Percentiles rank a stretch among this genome's conserved stretches.
Evolutionary conservation across 2,888 invertebrate genomes (phyloP).

Genomic region (Phlogophora meticulosa): DNA sequence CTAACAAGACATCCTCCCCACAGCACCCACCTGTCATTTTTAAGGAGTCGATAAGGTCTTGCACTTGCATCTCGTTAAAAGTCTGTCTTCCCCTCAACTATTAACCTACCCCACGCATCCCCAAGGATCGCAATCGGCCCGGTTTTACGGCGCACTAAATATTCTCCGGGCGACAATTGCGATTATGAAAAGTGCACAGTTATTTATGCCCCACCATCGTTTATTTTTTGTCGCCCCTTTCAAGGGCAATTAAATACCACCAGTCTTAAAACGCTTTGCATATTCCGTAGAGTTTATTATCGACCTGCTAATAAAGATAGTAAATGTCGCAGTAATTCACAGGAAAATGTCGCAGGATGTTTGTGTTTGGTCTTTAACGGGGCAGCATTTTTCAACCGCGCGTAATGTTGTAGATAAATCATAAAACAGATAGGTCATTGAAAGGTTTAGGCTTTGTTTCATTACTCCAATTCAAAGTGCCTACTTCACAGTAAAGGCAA

Average conservation of each 20-base stretch:
- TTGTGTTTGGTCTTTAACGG: constrained; percentile 58
- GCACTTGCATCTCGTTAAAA: constrained; percentile 71
- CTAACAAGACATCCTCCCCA: constrained; percentile 40
- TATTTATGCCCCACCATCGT: constrained; percentile 88
- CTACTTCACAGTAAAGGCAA: not conserved
- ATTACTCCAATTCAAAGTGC: constrained; percentile 12
- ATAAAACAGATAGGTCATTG: constrained; percentile 35
- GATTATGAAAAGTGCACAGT: constrained; percentile 91
- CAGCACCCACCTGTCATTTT: constrained; percentile 62
- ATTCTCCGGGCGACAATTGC: constrained; percentile 91
- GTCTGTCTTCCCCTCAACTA: constrained; percentile 78
- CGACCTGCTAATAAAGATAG: constrained; percentile 85
- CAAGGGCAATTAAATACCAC: constrained; percentile 91
- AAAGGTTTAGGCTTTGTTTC: not conserved
- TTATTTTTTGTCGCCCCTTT: constrained; percentile 91
- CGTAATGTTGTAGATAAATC: constrained; percentile 36
- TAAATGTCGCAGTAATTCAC: constrained; percentile 80
- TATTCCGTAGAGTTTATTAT: constrained; percentile 85
- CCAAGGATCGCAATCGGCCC: constrained; percentile 80
- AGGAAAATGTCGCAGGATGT: constrained; percentile 66
- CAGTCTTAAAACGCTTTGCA: constrained; percentile 89
- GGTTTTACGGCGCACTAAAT: constrained; percentile 90
- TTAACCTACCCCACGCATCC: constrained; percentile 75
- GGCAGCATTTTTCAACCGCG: constrained; percentile 38
- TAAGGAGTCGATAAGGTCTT: constrained; percentile 58